phyloP scores from a whole-genome alignment of 2,888 invertebrate genomes.

The Agrypnus murinus region DNA sequence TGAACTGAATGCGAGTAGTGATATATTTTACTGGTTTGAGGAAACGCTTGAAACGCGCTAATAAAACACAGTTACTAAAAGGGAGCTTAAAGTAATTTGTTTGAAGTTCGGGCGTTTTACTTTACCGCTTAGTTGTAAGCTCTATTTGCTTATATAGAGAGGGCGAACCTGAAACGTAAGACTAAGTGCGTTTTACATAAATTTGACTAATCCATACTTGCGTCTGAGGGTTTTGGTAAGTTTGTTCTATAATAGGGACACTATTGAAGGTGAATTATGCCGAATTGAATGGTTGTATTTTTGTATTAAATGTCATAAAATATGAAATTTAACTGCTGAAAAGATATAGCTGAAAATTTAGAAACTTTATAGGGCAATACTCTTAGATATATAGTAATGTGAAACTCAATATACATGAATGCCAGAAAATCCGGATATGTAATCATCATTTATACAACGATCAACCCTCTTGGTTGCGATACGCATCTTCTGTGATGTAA shows the following conservation, averaged over 20 bases:
- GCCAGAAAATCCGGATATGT: slow-evolving; percentile 31
- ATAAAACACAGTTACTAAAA: slow-evolving; percentile 37
- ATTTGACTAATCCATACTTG: slow-evolving; percentile 46
- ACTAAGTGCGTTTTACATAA: slow-evolving; percentile 46
- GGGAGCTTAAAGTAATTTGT: slow-evolving; percentile 37
- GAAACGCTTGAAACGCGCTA: slow-evolving; percentile 17
- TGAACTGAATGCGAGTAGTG: slow-evolving; percentile 9
- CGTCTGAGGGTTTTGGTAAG: slow-evolving; percentile 21
- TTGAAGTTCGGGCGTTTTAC: slow-evolving; percentile 35
- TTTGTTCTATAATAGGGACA: slow-evolving; percentile 23
- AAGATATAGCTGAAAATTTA: slow-evolving; percentile 7
- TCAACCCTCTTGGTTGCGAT: slow-evolving; percentile 32
- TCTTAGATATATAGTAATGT: slow-evolving; percentile 24
- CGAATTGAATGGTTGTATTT: background rate
- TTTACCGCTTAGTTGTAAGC: slow-evolving; percentile 41
- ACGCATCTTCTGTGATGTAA: slow-evolving; percentile 35
- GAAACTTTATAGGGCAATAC: slow-evolving; percentile 10
- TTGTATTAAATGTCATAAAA: background rate
- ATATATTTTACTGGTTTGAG: slow-evolving; percentile 20
- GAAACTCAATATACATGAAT: slow-evolving; percentile 23
- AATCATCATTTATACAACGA: slow-evolving; percentile 40
- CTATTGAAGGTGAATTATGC: slow-evolving; percentile 10
- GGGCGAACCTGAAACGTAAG: slow-evolving; percentile 34
- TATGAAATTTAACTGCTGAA: slow-evolving; percentile 6
- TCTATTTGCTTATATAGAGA: slow-evolving; percentile 31